Conservation (phyloP, 2,113 vertebrate species). For the Misgurnus mizolepis region DNA sequence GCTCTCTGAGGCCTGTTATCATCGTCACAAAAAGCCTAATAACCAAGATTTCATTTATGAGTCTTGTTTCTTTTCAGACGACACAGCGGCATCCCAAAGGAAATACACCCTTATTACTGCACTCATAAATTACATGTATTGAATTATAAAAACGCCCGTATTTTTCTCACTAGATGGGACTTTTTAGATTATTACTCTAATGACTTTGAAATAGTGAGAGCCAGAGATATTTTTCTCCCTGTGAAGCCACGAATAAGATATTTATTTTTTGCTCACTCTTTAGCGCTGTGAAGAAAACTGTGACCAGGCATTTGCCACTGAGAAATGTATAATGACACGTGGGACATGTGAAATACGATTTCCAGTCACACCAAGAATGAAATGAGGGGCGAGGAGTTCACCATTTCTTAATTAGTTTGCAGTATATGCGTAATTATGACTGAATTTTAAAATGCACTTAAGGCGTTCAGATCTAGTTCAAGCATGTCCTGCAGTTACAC, state of each 20-base stretch:
- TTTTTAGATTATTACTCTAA: conserved; percentile 67
- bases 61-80: conserved; percentile 20
- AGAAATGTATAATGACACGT: conserved; percentile 53
- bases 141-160: conserved; percentile 74
- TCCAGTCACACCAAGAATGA: conserved; percentile 66
- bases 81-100: conserved; percentile 21
- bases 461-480: conserved; percentile 66
- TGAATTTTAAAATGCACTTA: conserved; percentile 77
- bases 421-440: conserved; percentile 71
- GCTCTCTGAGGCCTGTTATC: conserved; percentile 34
- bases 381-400: conserved; percentile 67
- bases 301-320: conserved; percentile 51
- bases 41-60: conserved; percentile 36
- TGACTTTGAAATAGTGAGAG: conserved; percentile 72
- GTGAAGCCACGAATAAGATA: conserved; percentile 53
- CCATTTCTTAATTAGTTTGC: conserved; percentile 74
- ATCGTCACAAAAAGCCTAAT: conserved; percentile 42
- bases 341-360: conserved; percentile 64
- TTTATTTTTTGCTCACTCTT: conserved; percentile 35
- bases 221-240: conserved; percentile 57
- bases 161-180: conserved; percentile 65
- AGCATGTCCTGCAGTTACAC: conserved; percentile 69
- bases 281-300: conserved; percentile 27
- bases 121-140: conserved; percentile 69
- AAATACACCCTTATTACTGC: conserved; percentile 41